Base-by-base conservation (phyloP, 2,888 invertebrate species). In the Bellardia pandia region DNA sequence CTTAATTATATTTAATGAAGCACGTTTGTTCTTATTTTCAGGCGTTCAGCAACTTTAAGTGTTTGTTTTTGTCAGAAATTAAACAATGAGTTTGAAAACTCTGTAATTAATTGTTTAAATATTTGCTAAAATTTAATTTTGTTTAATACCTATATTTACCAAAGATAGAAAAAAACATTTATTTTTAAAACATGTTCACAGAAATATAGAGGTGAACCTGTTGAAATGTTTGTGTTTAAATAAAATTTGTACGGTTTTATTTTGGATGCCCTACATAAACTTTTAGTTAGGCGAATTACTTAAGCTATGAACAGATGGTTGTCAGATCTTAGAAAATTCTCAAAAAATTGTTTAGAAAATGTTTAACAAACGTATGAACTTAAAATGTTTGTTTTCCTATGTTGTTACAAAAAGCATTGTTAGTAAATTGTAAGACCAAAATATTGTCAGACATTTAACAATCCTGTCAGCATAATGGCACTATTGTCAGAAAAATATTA, bases 81-180 rank as follows among this genome's bases (percentile, higher is more conserved):
- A 30, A 53, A 33, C 53, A 71, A 53, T 53, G 51, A 9, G 51
- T 71, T 71, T 16, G 37, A 71, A 71, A 71, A 71, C 69, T 33
- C 7, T 71, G 37, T 71, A 71, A 71, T 71, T 71, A 37, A 16
- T 71, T 53, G 37, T 51, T 71, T 37, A 71, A 71, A 71, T 71
- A 71, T 71, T 71, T 71, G 53, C 37, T 53, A 5, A 71, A 71
- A 71, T 71, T 71, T 53, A 16, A 37, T 16, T 71, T 53, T 53
- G 62, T 48, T 51, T 4, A n/a, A 37, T 37, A 33, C 33, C 23
- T 23, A 16, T 48, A 51, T 48, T n/a, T 14, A 5, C 13, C 14
- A n/a, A 14, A 13, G 23, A 68, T n/a, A 11, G 6, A 13, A 23
- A 66, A 45, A 23, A 3, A 23, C 45, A 33, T 48, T 30, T 51